Evolutionary conservation across 2,888 invertebrate species (phyloP).

Genomic region (Halocaridina rubra): DNA sequence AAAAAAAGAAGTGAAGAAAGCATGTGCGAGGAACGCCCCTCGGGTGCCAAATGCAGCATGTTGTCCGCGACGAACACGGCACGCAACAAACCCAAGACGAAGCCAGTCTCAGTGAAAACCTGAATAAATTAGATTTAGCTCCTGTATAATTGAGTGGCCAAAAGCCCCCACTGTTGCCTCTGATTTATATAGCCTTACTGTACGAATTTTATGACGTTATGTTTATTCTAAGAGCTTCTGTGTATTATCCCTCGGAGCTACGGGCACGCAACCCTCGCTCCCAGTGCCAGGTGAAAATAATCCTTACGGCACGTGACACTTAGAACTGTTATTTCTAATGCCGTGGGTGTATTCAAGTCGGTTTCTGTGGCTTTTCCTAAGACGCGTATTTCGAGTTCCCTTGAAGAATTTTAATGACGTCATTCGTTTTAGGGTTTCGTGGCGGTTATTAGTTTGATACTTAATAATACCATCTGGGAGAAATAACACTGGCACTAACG

Average conservation of each 20-base stretch:
- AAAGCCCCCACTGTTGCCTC: constrained; percentile 16
- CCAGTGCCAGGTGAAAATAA: neutral
- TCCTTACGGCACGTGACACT: neutral
- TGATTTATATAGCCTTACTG: constrained; percentile 38
- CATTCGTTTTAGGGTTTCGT: constrained; percentile 35
- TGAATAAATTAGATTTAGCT: constrained; percentile 25
- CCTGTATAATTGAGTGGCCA: constrained; percentile 39
- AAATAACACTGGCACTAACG: neutral
- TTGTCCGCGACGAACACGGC: neutral
- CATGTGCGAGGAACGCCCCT: neutral
- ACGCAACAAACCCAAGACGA: too few species aligned
- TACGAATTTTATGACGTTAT: constrained; percentile 50
- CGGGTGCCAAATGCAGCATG: neutral
- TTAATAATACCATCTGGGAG: constrained; percentile 19
- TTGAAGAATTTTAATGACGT: constrained; percentile 50
- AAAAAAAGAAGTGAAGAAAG: neutral
- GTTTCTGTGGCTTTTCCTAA: neutral
- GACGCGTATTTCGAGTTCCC: constrained; percentile 26
- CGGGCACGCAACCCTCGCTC: neutral
- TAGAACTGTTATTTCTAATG: neutral
- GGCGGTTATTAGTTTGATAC: constrained; percentile 31
- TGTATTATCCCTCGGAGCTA: constrained; percentile 27
- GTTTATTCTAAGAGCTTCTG: constrained; percentile 54
- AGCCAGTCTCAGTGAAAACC: neutral
- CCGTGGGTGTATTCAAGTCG: neutral